Conservation (phyloP, 2,113 vertebrate genomes). For the Embiotoca jacksoni region DNA sequence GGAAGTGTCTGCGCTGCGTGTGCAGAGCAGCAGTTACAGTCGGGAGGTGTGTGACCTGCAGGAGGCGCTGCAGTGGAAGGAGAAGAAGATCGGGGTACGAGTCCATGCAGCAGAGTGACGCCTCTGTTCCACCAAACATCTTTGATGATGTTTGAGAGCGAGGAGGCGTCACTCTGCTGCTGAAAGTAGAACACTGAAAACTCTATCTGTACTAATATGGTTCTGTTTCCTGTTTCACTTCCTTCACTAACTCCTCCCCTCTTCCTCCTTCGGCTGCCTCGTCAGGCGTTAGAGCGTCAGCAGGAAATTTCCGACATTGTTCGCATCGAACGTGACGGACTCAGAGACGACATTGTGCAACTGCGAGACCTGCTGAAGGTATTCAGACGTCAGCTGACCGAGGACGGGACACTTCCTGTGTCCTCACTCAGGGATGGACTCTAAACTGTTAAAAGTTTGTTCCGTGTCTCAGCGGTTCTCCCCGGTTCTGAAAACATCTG, state of each 20-base stretch:
- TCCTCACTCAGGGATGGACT: too few species aligned
- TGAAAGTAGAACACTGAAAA: too few species aligned
- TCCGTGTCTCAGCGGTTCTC: too few species aligned
- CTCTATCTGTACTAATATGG: background rate
- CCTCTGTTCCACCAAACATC: too few species aligned
- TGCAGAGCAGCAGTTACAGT: constrained; percentile 87
- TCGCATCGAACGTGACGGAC: constrained; percentile 90
- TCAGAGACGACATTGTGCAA: constrained; percentile 88
- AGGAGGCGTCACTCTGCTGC: too few species aligned
- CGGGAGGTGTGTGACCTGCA: constrained; percentile 94
- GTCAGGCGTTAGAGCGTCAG: constrained; percentile 94
- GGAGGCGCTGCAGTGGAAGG: constrained; percentile 97
- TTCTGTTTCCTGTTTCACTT: background rate
- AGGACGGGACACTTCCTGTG: background rate
- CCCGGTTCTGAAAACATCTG: too few species aligned
- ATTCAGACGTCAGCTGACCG: constrained; percentile 44
- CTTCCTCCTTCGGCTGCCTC: constrained; percentile 10
- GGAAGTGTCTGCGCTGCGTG: constrained; percentile 91
- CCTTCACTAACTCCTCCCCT: constrained; percentile 28
- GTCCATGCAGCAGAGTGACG: background rate
- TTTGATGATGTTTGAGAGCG: too few species aligned
- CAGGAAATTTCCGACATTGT: constrained; percentile 93
- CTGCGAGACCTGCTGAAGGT: constrained; percentile 93
- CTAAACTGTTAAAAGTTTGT: too few species aligned
- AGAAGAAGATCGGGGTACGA: constrained; percentile 92